Conservation (phyloP, 2,113 vertebrate species). For the Micromys minutus region DNA sequence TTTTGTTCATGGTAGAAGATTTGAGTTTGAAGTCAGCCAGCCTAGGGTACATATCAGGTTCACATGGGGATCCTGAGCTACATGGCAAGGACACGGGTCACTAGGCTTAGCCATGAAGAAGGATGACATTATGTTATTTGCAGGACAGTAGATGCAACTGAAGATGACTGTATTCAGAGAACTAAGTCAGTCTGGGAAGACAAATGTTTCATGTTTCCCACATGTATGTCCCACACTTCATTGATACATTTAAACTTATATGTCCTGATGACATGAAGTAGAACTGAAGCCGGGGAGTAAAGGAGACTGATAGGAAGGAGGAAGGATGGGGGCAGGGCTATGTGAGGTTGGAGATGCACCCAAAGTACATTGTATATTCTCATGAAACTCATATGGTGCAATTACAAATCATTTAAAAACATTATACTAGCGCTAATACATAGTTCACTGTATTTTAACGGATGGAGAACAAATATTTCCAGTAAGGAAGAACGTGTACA, state of each 20-base stretch:
- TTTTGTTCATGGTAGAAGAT: background rate
- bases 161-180: no score
- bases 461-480: background rate
- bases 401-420: background rate
- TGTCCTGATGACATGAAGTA: background rate
- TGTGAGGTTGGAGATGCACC: no score
- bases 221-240: background rate
- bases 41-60: background rate
- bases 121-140: background rate
- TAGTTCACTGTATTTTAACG: background rate
- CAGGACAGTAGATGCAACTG: background rate
- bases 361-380: no score
- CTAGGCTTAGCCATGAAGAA: background rate
- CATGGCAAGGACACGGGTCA: no score
- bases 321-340: no score
- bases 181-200: background rate
- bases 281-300: no score
- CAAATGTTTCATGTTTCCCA: background rate
- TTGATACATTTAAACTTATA: background rate
- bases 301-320: background rate
- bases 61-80: background rate
- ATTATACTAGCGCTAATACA: background rate
- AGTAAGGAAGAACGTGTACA: background rate
- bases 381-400: background rate
- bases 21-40: background rate